These are phyloP conservation scores for Boloria selene DNA, from an alignment of 2,888 invertebrate species.

Conservation along the genomic window DNA sequence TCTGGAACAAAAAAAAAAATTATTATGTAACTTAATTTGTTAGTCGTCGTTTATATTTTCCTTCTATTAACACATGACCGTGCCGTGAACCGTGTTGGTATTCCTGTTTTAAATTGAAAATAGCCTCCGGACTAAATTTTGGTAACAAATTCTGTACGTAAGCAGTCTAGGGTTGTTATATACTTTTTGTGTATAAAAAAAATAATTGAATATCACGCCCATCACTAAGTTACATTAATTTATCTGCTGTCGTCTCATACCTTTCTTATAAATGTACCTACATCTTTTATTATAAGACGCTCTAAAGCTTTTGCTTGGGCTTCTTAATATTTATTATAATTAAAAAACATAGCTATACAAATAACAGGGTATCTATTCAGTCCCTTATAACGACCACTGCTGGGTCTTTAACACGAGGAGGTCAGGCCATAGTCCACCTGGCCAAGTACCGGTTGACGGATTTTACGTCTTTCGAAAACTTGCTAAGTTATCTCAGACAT, in stretches of 20 bases:
- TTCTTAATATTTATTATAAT: neutral
- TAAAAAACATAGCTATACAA: neutral
- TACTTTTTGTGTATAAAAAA: neutral
- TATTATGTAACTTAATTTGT: conserved; percentile 36
- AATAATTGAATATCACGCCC: neutral
- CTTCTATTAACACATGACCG: conserved; percentile 57
- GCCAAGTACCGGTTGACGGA: too few species aligned
- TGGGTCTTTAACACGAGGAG: too few species aligned
- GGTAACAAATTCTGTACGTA: conserved; percentile 28
- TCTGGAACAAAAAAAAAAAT: conserved; percentile 7
- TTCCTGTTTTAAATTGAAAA: conserved; percentile 46
- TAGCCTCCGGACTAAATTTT: conserved; percentile 24
- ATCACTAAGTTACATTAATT: too few species aligned
- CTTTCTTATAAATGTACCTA: too few species aligned
- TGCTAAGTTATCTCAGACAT: too few species aligned
- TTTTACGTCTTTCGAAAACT: too few species aligned
- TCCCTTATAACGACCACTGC: too few species aligned
- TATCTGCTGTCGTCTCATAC: too few species aligned
- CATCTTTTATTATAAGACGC: too few species aligned
- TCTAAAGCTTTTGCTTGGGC: too few species aligned
- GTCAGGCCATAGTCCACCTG: too few species aligned
- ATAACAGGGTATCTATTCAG: too few species aligned
- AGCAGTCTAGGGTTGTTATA: conserved; percentile 20
- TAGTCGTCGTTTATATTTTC: conserved; percentile 50
- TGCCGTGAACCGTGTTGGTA: conserved; percentile 55